Conservation (phyloP, 2,797 vertebrate genomes). For the Hephaestus fuliginosus region DNA sequence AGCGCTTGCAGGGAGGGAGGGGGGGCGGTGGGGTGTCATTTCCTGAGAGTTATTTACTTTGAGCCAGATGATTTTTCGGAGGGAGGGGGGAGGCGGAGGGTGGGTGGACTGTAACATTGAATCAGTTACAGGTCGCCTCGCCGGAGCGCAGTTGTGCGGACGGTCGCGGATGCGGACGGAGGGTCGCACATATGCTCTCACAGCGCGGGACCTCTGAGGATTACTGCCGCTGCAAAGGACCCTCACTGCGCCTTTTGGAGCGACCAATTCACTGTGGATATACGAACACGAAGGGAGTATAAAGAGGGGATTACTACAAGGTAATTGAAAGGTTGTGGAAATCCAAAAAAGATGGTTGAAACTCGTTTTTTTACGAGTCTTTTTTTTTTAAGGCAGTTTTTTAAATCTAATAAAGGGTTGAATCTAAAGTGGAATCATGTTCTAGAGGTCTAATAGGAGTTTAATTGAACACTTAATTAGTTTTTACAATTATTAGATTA, state of each 20-base stretch:
- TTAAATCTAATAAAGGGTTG: not conserved
- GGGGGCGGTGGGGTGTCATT: slow-evolving; percentile 84
- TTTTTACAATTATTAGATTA: slow-evolving; percentile 21
- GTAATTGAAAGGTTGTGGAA: slow-evolving; percentile 79
- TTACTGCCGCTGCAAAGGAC: slow-evolving; percentile 77
- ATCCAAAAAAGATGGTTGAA: slow-evolving; percentile 30
- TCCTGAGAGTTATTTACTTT: slow-evolving; percentile 98
- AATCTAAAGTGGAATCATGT: not conserved
- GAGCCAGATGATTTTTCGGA: slow-evolving; percentile 90
- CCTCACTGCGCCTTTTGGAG: slow-evolving; percentile 68
- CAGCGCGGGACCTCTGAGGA: slow-evolving; percentile 81
- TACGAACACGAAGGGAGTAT: slow-evolving; percentile 73
- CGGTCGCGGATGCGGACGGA: slow-evolving; percentile 84
- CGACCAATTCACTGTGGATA: slow-evolving; percentile 76
- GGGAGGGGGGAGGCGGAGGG: slow-evolving; percentile 82
- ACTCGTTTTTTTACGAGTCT: not conserved
- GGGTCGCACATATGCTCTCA: slow-evolving; percentile 77
- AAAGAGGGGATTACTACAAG: slow-evolving; percentile 79
- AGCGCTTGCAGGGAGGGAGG: slow-evolving; percentile 50
- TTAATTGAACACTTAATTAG: slow-evolving; percentile 43
- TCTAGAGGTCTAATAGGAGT: not conserved
- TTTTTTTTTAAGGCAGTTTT: slow-evolving; percentile 24
- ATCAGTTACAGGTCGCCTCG: slow-evolving; percentile 94
- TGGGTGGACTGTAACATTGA: slow-evolving; percentile 94
- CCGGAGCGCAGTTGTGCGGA: slow-evolving; percentile 88